These are phyloP conservation scores for Phallusia fumigata DNA, from an alignment of 23 tunicate species.

Conservation along the genomic window DNA sequence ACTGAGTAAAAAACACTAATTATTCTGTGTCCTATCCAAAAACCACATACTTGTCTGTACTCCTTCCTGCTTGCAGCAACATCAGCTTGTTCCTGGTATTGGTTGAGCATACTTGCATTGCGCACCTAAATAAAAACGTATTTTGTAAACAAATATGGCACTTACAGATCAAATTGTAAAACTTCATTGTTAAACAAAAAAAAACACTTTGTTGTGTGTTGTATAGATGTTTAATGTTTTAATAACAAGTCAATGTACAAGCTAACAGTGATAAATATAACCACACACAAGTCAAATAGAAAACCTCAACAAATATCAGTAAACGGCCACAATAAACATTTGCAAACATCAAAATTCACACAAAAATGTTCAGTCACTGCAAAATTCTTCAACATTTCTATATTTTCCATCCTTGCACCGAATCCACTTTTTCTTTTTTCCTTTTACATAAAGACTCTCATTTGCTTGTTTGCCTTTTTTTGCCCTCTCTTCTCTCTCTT, in stretches of 20 bases:
- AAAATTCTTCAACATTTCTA: constrained; percentile 7
- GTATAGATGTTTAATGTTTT: too few species aligned
- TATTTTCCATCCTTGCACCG: constrained; percentile 65
- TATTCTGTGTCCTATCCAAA: too few species aligned
- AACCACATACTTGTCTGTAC: constrained; percentile 30
- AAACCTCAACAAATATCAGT: too few species aligned
- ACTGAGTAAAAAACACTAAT: too few species aligned
- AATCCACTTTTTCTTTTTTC: constrained; percentile 54
- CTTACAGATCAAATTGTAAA: too few species aligned
- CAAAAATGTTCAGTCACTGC: neutral
- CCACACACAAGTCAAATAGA: too few species aligned
- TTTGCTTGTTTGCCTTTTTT: constrained; percentile 32
- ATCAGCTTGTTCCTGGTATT: constrained; percentile 50
- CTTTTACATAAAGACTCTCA: constrained; percentile 22
- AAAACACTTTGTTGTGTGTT: too few species aligned
- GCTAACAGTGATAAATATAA: too few species aligned
- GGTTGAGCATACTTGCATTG: constrained; percentile 39
- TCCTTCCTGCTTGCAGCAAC: constrained; percentile 49
- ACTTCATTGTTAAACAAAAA: neutral
- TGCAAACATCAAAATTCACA: too few species aligned
- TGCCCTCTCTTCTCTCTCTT: constrained; percentile 34
- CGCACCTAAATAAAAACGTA: constrained; percentile 46
- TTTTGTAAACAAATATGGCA: too few species aligned
- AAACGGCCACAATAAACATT: too few species aligned
- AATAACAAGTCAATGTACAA: too few species aligned